phyloP scores from a whole-genome alignment of 1,140 invertebrate species.

The Papilio aristodemus region DNA sequence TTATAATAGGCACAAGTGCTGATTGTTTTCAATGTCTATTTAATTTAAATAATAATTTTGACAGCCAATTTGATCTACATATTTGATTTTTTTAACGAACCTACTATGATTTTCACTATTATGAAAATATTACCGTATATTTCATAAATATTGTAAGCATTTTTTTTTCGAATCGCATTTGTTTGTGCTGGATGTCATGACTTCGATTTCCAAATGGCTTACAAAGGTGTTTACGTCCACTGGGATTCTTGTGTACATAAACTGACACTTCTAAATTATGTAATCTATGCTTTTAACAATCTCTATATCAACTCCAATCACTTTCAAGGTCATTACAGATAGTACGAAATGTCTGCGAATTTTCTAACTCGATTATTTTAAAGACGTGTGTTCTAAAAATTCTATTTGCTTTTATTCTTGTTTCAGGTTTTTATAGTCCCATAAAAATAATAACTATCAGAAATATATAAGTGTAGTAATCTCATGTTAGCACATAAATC shows the following conservation, averaged over 20 bases:
- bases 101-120: background rate
- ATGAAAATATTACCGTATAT: background rate
- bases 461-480: slow-evolving; percentile 13
- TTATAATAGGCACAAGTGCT: no score
- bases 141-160: background rate
- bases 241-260: background rate
- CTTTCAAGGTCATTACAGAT: no score
- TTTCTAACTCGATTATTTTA: background rate
- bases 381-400: background rate
- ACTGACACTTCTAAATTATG: background rate
- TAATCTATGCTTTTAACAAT: no score
- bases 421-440: background rate
- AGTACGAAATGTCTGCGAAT: slow-evolving; percentile 2
- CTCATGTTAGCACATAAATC: slow-evolving; percentile 5
- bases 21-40: no score
- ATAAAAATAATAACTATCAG: slow-evolving; percentile 17
- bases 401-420: background rate
- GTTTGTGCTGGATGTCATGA: background rate
- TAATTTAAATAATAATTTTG: no score
- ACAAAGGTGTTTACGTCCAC: background rate
- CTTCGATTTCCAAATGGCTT: background rate
- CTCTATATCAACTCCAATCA: background rate
- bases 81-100: background rate
- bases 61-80: no score
- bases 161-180: background rate